A percentile compares a stretch with the other conserved stretches of the same genome.
Conservation (phyloP, 2,888 invertebrate species). For the Phalera bucephala region DNA sequence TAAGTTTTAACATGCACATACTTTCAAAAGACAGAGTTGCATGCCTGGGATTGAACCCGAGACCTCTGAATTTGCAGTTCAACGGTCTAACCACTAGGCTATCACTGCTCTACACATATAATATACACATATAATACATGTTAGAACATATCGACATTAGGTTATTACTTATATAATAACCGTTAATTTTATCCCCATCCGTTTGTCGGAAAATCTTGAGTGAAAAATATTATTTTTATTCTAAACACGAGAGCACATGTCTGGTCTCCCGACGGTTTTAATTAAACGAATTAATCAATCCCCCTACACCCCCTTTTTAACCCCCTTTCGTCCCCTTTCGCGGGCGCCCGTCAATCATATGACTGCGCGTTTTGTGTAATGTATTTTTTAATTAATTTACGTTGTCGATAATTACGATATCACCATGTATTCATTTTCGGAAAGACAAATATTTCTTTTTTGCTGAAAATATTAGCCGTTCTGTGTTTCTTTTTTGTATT, state of each 20-base stretch:
- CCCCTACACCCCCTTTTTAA: slow-evolving; percentile 8
- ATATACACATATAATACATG: too few relatives aligned
- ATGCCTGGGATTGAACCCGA: too few relatives aligned
- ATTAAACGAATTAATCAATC: slow-evolving; percentile 58
- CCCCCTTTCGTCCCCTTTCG: slow-evolving; percentile 12
- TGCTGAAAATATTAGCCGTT: too few relatives aligned
- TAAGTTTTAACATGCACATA: too few relatives aligned
- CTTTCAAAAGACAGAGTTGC: too few relatives aligned
- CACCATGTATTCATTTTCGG: neutral
- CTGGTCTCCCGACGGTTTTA: slow-evolving; percentile 34
- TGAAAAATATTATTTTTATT: slow-evolving; percentile 28
- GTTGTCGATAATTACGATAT: slow-evolving; percentile 1
- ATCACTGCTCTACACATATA: too few relatives aligned
- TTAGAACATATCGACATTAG: too few relatives aligned
- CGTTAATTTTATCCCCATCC: slow-evolving; percentile 8
- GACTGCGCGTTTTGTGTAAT: slow-evolving; percentile 35
- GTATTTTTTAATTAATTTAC: slow-evolving; percentile 34
- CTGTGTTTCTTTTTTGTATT: too few relatives aligned
- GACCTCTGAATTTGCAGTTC: too few relatives aligned
- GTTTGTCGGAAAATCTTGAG: slow-evolving; percentile 13
- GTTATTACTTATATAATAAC: neutral
- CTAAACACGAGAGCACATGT: slow-evolving; percentile 31
- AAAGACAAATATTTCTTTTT: too few relatives aligned
- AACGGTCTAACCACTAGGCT: too few relatives aligned
- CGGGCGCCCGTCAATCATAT: slow-evolving; percentile 43